phyloP scores from a whole-genome alignment of 2,888 invertebrate genomes.

The Dioctria linearis region DNA sequence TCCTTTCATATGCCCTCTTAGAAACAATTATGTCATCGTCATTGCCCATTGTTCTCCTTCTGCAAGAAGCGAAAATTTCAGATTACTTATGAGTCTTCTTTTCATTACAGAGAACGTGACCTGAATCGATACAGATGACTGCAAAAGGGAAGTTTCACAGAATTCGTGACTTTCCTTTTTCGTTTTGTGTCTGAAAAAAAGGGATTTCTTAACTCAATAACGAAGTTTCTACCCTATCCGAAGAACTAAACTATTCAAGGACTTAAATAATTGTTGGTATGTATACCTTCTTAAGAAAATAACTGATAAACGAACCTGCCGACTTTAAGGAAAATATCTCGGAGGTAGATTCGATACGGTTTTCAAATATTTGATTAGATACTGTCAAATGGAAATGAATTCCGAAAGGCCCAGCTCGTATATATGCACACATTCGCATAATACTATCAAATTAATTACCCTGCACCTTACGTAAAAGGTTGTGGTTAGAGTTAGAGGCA shows the following conservation, averaged over 20 bases:
- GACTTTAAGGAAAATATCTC: too few relatives aligned
- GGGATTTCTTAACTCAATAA: not conserved
- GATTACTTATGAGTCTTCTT: slow-evolving; percentile 44
- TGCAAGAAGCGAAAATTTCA: slow-evolving; percentile 31
- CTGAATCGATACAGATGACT: slow-evolving; percentile 12
- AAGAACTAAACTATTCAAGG: not conserved
- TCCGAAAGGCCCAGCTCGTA: too few relatives aligned
- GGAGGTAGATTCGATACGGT: too few relatives aligned
- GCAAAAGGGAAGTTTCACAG: not conserved
- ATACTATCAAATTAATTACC: too few relatives aligned
- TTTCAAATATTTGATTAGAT: too few relatives aligned
- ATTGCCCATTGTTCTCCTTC: slow-evolving; percentile 43
- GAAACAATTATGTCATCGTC: slow-evolving; percentile 43
- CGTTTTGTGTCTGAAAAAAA: not conserved
- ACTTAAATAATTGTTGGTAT: not conserved
- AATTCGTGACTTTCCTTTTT: not conserved
- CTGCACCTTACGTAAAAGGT: too few relatives aligned
- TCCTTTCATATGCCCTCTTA: not conserved
- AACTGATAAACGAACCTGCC: too few relatives aligned
- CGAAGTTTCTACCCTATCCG: not conserved
- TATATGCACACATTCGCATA: too few relatives aligned
- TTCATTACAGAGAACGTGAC: slow-evolving; percentile 42
- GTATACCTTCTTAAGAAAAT: too few relatives aligned
- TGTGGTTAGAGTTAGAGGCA: too few relatives aligned
- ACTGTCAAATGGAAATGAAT: too few relatives aligned